Base-by-base conservation (phyloP, 1,140 invertebrate species). In the Leptonema lineaticorne region DNA sequence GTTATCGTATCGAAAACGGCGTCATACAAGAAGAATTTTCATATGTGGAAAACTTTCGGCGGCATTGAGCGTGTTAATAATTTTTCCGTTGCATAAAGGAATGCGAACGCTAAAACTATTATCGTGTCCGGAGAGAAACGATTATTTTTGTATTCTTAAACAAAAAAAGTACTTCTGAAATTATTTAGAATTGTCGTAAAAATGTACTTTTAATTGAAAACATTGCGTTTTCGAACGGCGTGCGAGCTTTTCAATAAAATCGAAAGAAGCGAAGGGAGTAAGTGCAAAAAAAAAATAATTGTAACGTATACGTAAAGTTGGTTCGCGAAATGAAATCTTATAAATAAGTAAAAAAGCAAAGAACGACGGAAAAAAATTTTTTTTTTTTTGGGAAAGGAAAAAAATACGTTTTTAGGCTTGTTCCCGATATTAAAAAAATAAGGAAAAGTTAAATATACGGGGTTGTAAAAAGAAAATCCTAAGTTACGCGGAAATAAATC, bases 311-410 rank as follows among this genome's bases (percentile, higher is more conserved):
- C 50, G 20, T 53, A 26, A 11, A 53, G 50, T 48, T 53, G 22
- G 27, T 53, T 53, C 50, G 20, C 9, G 50, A 26, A 53, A 53
- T 53, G 50, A 53, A 53, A 53, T 53, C 50, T 26, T 53, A 53
- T 53, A 53, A 48, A 48, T 48, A 48, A 48, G 27, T 24, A 24
- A n/a, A n/a, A 26, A 53, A 53, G 50, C 50, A 24, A 26, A 53
- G 50, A 26, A 53, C 20, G 24, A 53, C 24, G 9, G 50, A 53
- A 53, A 26, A 45, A 45, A 53, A 11, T 11, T n/a, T n/a, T n/a
- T n/a, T n/a, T n/a, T n/a, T n/a, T n/a, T n/a, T n/a, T n/a, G n/a
- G n/a, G n/a, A n/a, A 4, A 8, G 8, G 22, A 53, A 53, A 53
- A 24, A 4, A 53, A 53, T 26, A 53, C 20, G 50, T 53, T 53